Percentiles rank a stretch among this genome's conserved stretches.
Evolutionary conservation across 1,140 invertebrate genomes (phyloP).

Genomic region (Drosophila albomicans): DNA sequence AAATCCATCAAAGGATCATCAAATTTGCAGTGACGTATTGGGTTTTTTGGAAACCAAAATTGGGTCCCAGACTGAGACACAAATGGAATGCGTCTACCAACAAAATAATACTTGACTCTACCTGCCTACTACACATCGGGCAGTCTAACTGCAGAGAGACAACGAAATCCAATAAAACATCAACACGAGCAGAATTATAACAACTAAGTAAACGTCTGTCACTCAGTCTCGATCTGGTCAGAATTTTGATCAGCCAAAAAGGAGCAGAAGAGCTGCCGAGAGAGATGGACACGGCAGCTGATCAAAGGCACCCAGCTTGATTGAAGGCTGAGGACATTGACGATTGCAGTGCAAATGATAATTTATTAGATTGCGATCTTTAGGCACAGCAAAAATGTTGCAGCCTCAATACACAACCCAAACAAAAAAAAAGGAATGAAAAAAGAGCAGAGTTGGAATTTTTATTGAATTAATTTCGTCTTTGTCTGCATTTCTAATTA

Average conservation of each 20-base stretch:
- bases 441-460: conserved; percentile 55
- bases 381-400: conserved; percentile 57
- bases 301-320: conserved; percentile 76
- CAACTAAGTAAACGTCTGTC: conserved; percentile 81
- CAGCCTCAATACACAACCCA: background rate
- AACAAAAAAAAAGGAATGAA: background rate
- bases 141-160: conserved; percentile 13
- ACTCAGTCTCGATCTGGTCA: conserved; percentile 69
- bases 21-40: conserved; percentile 75
- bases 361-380: conserved; percentile 81
- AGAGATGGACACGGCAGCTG: conserved; percentile 59
- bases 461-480: conserved; percentile 82
- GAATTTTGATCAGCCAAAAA: conserved; percentile 77
- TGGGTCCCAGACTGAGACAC: conserved; percentile 15
- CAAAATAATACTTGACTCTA: conserved; percentile 32
- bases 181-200: conserved; percentile 80
- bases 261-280: conserved; percentile 18
- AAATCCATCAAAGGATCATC: conserved; percentile 81
- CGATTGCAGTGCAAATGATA: conserved; percentile 82
- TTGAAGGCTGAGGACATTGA: conserved; percentile 74
- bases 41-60: conserved; percentile 33
- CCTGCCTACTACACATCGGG: conserved; percentile 8
- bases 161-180: conserved; percentile 73
- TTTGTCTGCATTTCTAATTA: conserved; percentile 83
- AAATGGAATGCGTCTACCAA: conserved; percentile 54